A percentile compares a stretch with the other conserved stretches of the same genome.
These are phyloP conservation scores for Tetramorium alpestre DNA, from an alignment of 1,140 invertebrate species.

Conservation along the genomic window DNA sequence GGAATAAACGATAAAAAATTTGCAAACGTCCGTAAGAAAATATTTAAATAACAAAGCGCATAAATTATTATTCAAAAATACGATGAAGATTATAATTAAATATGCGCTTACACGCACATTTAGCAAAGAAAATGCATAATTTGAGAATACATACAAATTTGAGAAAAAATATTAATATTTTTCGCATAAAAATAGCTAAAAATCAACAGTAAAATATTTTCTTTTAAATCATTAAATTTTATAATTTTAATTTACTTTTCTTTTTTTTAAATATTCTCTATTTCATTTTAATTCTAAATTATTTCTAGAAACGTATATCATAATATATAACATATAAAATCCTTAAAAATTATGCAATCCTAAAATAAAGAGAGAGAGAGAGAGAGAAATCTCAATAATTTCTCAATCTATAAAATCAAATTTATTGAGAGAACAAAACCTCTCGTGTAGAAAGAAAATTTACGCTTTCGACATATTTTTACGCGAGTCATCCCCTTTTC, in stretches of 20 bases:
- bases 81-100: not conserved
- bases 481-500: not conserved
- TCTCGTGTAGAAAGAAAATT: not conserved
- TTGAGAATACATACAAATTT: not conserved
- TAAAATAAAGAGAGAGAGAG: not conserved
- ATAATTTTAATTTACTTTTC: not conserved
- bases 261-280: not conserved
- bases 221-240: not conserved
- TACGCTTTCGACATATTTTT: not conserved
- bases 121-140: not conserved
- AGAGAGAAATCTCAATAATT: too few species aligned
- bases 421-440: not conserved
- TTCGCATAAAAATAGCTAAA: not conserved
- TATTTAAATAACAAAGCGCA: not conserved
- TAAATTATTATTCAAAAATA: conserved; percentile 4
- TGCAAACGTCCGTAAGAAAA: conserved; percentile 10
- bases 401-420: not conserved
- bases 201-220: not conserved
- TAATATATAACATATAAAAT: not conserved
- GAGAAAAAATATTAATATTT: not conserved
- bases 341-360: not conserved
- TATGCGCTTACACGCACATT: not conserved
- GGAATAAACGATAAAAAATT: not conserved
- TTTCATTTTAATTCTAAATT: not conserved
- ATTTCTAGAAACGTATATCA: not conserved